Conservation (phyloP, 2,113 vertebrate genomes). For the Ailurus styani region DNA sequence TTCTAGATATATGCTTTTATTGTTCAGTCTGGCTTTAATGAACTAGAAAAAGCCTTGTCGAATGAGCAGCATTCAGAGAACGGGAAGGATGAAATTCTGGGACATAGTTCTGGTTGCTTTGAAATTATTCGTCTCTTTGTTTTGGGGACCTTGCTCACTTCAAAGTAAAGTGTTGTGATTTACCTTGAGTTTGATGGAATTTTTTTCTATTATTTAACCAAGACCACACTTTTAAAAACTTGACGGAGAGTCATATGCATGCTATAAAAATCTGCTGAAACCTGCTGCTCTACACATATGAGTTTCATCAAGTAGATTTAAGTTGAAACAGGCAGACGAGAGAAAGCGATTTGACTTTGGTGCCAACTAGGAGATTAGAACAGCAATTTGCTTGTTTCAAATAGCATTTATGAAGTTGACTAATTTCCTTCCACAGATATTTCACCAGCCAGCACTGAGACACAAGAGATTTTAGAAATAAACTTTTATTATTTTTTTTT, state of each 20-base stretch:
- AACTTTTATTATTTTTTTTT: not conserved
- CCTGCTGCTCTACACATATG: not conserved
- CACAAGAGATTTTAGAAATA: slow-evolving; percentile 45
- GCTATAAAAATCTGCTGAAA: not conserved
- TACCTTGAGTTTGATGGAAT: slow-evolving; percentile 21
- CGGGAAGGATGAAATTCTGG: not conserved
- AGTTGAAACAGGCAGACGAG: slow-evolving; percentile 26
- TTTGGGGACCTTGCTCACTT: not conserved
- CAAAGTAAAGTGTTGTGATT: slow-evolving; percentile 6
- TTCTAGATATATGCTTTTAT: not conserved
- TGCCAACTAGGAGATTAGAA: slow-evolving; percentile 53
- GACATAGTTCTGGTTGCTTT: slow-evolving; percentile 12
- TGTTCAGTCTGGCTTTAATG: not conserved
- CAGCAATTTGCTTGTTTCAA: slow-evolving; percentile 42
- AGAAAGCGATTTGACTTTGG: not conserved
- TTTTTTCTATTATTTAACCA: slow-evolving; percentile 10
- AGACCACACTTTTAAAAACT: not conserved
- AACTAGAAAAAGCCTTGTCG: not conserved
- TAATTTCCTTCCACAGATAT: slow-evolving; percentile 35
- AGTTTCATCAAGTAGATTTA: slow-evolving; percentile 23
- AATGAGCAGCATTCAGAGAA: not conserved
- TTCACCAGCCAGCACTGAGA: slow-evolving; percentile 49
- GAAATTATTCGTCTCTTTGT: not conserved
- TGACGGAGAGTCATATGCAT: not conserved
- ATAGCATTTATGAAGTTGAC: slow-evolving; percentile 45